Evolutionary conservation across 2,888 invertebrate genomes (phyloP), one percentile per base, ranked within the genome.

Genomic region (Trisateles emortualis): DNA sequence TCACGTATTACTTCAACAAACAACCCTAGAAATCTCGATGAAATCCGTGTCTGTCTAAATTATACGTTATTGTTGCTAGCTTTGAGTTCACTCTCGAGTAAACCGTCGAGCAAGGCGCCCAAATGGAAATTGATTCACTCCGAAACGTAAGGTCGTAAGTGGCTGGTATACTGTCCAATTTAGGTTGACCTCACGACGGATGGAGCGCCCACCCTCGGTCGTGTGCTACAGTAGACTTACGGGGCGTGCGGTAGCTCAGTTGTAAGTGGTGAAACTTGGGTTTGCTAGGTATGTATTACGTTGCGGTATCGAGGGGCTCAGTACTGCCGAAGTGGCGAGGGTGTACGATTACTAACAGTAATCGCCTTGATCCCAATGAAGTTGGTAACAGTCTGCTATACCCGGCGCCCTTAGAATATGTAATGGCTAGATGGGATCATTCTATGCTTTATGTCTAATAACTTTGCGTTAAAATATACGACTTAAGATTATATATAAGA

Each of bases 321-420:
- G 70, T 64, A 77, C 81, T 81, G 75, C 74, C 76, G 78, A 79
- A 86, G 86, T 78, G 84, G 83, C 80, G 86, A 81, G 87, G 87
- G 87, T 83, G 83, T 83, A 76, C 87, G 87, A 88, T 88, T 88
- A 86, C 86, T 78, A 79, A 79, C 81, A 80, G 90, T 90, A 89
- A 90, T 91, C 89, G 87, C 80, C 86, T 83, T 88, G 89, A 89
- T 89, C 88, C 87, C 88, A 74, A 87, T 87, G 87, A 89, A 87
- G 88, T 87, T 86, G 83, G 84, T 80, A 86, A 87, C 87, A 78
- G 83, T 84, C 82, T 84, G 82, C 72, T 77, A 74, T 72, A 79
- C 64, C 76, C 73, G 68, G 62, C 48, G 63, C 63, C 44, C 58
- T 79, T 64, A 68, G 76, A 73, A 24, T 68, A 63, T 45, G 51